Conservation (phyloP, 2,113 vertebrate genomes). For the Crotalus helleri region DNA sequence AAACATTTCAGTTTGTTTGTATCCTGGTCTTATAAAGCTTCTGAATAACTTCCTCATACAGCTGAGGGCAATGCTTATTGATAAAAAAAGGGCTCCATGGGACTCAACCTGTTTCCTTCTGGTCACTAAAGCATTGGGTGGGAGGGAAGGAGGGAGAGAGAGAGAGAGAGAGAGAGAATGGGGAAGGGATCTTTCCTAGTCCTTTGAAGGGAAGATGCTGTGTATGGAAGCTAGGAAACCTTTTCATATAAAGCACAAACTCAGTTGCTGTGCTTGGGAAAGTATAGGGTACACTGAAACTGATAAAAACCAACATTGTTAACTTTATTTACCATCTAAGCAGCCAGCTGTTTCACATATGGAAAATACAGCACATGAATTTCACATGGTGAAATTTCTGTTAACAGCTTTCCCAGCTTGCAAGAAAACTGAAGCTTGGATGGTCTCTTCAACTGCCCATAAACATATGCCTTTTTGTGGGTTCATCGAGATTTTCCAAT, state of each 20-base stretch:
- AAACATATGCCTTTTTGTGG: conserved; percentile 41
- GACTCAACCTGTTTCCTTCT: neutral
- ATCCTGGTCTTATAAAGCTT: neutral
- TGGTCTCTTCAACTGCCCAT: conserved; percentile 51
- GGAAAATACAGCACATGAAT: conserved; percentile 53
- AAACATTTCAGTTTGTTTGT: neutral
- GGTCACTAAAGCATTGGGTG: neutral
- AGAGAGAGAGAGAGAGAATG: neutral
- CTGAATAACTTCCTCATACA: neutral
- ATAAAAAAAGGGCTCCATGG: conserved; percentile 30
- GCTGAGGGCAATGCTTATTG: conserved; percentile 27
- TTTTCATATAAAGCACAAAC: neutral
- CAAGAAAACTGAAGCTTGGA: conserved; percentile 36
- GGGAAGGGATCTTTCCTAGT: neutral
- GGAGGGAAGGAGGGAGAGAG: too few relatives aligned
- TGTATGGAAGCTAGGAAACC: neutral
- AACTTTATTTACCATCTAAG: conserved; percentile 42
- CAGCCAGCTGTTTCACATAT: conserved; percentile 60
- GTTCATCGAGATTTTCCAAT: neutral
- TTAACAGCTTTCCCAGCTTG: conserved; percentile 35
- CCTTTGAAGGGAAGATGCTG: neutral
- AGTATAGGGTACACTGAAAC: neutral
- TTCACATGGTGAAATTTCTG: conserved; percentile 34
- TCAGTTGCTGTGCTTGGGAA: neutral
- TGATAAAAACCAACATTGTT: conserved; percentile 41